phyloP scores from a whole-genome alignment of 2,113 vertebrate genomes.

The Hydrolagus affinis region DNA sequence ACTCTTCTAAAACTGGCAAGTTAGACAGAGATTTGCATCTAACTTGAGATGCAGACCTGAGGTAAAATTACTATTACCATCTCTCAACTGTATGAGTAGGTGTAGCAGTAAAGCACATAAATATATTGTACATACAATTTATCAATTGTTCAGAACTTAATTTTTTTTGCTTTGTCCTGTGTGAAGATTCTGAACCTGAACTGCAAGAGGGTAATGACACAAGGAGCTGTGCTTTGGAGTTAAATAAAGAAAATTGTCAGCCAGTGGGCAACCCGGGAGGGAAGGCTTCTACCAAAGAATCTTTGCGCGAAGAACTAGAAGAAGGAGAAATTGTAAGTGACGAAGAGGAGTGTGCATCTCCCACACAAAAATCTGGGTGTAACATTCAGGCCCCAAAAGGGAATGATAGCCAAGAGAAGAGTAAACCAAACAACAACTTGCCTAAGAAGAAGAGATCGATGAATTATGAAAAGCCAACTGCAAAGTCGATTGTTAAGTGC shows the following conservation, averaged over 20 bases:
- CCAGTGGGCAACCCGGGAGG: conserved; percentile 54
- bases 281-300: conserved; percentile 39
- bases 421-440: not conserved
- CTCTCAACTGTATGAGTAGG: not conserved
- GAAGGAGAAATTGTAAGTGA: conserved; percentile 88
- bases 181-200: not conserved
- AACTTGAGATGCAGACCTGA: no score
- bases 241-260: conserved; percentile 89
- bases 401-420: not conserved
- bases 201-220: conserved; percentile 5
- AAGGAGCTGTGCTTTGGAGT: conserved; percentile 35
- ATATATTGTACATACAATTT: conserved; percentile 1
- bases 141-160: not conserved
- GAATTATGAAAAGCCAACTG: not conserved
- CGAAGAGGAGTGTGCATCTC: conserved; percentile 46
- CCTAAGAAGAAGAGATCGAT: not conserved
- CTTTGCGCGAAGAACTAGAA: conserved; percentile 68
- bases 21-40: no score
- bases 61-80: not conserved
- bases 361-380: conserved; percentile 31
- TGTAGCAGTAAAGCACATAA: no score
- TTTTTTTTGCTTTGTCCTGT: not conserved
- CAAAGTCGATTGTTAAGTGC: not conserved
- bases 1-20: no score
- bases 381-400: not conserved